Evolutionary conservation across 2,888 invertebrate genomes (phyloP).

Genomic region (Ormia ochracea): DNA sequence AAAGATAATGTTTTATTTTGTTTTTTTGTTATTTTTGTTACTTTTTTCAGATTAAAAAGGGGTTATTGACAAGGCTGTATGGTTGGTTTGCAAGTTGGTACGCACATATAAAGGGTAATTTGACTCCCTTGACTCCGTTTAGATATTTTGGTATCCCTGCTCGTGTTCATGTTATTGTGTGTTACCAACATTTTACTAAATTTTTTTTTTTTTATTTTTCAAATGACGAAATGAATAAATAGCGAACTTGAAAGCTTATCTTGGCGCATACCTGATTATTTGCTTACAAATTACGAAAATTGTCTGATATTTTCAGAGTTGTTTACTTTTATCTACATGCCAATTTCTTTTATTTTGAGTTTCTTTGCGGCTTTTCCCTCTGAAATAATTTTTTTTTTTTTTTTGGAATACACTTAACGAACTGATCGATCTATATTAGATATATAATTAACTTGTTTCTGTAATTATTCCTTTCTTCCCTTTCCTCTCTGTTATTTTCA

Average conservation of each 20-base stretch:
- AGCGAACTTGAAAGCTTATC: slow-evolving; percentile 30
- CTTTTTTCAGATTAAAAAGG: not conserved
- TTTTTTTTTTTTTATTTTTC: no score
- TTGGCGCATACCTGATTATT: slow-evolving; percentile 45
- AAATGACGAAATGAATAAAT: slow-evolving; percentile 14
- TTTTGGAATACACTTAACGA: not conserved
- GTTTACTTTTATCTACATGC: not conserved
- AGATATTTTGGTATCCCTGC: not conserved
- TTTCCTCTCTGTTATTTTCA: no score
- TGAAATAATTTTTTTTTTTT: slow-evolving; percentile 7
- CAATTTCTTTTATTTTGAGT: not conserved
- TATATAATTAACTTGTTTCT: no score
- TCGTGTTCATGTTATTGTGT: not conserved
- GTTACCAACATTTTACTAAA: not conserved
- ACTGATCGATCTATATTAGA: no score
- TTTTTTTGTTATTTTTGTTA: no score
- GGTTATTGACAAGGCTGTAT: slow-evolving; percentile 11
- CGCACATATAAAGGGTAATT: not conserved
- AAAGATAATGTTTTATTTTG: not conserved
- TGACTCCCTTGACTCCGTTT: not conserved
- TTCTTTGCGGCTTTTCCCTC: not conserved
- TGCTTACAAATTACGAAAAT: slow-evolving; percentile 42
- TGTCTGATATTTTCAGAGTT: not conserved
- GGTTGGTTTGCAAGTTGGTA: not conserved
- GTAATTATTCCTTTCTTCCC: no score